Base-by-base conservation (phyloP, 2,797 vertebrate species). In the Cephalopachus bancanus region DNA sequence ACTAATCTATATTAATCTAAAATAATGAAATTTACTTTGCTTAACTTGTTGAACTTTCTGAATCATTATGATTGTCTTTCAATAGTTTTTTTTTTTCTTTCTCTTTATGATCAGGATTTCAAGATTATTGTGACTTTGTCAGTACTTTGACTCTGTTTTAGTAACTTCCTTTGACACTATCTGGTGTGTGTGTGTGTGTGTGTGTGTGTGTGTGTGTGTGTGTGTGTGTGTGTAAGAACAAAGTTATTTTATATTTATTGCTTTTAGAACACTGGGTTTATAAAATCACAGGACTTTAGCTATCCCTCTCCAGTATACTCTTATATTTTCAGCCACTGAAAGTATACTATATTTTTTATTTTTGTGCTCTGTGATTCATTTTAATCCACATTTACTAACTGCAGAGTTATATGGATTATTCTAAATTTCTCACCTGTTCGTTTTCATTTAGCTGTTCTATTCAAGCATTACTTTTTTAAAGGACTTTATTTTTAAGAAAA, bases 91-190 rank as follows among this genome's bases (percentile, higher is more conserved):
- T 11, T 75, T 69, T 71, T 44, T 75, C 6, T 12, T 72, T 74
- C 24, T 2, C 11, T 14, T 2, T 64, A n/a, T 55, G 3, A 85
- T 94, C 65, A 88, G 37, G 7, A 88, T 69, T 93, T 92, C 12
- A 92, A 75, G 30, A 81, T 93, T 64, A 72, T 22, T 87, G 3
- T 78, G 33, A 6, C 49, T 88, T 81, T 83, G 12, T 65, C 9
- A 81, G 28, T 71, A 26, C 44, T 83, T 94, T 90, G 26, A 72
- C 49, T 89, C 44, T 81, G 24, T 14, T 74, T 20, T 59, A 57
- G 55, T 94, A 93, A 90, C 84, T 94, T 87, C 12, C 76, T 93
- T 94, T 96, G 24, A 62, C 2, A 94, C 30, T 95, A 83, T 87
- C 11, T 89, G 12, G 83, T 84, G 80, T 37, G 37, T 37, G 44